Percentiles rank a stretch among this genome's conserved stretches.
Evolutionary conservation across 1,140 invertebrate genomes (phyloP).

Genomic region (Cotesia vestalis): DNA sequence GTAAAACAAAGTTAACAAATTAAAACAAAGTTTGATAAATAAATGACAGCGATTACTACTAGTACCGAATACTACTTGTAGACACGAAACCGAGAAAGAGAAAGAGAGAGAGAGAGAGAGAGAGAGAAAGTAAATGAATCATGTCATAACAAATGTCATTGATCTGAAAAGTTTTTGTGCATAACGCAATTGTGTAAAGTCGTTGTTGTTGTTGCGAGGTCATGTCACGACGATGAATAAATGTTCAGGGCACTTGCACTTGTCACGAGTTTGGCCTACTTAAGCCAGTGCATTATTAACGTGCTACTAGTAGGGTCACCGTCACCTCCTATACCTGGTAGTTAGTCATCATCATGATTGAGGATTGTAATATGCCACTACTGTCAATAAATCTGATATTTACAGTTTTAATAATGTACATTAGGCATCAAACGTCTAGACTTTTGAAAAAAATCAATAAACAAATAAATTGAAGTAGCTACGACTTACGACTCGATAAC

Average conservation of each 20-base stretch:
- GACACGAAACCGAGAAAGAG: background rate
- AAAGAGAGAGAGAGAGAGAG: background rate
- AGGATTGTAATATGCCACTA: background rate
- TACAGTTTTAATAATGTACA: background rate
- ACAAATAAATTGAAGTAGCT: too few relatives aligned
- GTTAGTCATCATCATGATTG: background rate
- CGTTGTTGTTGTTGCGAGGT: slow-evolving; percentile 9
- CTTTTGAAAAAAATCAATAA: background rate
- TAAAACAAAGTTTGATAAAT: slow-evolving; percentile 14
- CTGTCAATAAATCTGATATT: background rate
- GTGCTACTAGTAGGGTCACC: background rate
- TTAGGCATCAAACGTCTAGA: background rate
- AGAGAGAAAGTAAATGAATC: background rate
- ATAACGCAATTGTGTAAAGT: slow-evolving; percentile 20
- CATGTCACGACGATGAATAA: slow-evolving; percentile 25
- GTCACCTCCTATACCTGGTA: background rate
- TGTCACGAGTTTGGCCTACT: slow-evolving; percentile 52
- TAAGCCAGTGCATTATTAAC: slow-evolving; percentile 53
- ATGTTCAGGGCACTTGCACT: slow-evolving; percentile 41
- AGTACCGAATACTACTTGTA: background rate
- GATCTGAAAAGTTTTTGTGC: slow-evolving; percentile 6
- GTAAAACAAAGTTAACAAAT: slow-evolving; percentile 53
- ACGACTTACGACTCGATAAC: slow-evolving; percentile 8
- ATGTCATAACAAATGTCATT: slow-evolving; percentile 25
- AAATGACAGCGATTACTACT: background rate